Percentiles rank a stretch among this genome's conserved stretches.
Evolutionary conservation across 2,888 invertebrate genomes (phyloP).

Genomic region (Caenorhabditis sp.): DNA sequence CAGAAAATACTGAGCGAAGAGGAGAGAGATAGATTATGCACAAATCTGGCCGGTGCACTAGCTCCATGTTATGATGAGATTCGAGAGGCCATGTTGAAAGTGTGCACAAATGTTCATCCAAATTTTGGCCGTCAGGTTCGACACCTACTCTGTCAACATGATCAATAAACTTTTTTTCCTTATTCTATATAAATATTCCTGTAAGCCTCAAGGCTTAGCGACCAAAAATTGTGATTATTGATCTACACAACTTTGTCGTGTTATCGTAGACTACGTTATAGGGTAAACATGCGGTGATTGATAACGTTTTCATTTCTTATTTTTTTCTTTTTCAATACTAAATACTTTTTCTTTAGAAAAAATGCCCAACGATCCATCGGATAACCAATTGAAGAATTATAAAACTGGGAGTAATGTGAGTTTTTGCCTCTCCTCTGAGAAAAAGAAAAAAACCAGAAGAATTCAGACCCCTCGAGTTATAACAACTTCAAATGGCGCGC

Average conservation of each 20-base stretch:
- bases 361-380: constrained; percentile 41
- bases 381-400: constrained; percentile 38
- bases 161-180: not conserved
- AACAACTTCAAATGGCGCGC: constrained; percentile 84
- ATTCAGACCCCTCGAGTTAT: constrained; percentile 76
- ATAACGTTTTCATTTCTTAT: constrained; percentile 25
- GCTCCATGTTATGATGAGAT: constrained; percentile 81
- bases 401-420: constrained; percentile 35
- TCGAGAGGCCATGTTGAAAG: constrained; percentile 74
- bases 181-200: not conserved
- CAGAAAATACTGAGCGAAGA: constrained; percentile 81
- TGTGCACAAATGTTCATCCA: constrained; percentile 39
- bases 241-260: not conserved
- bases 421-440: too few relatives aligned
- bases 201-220: too few relatives aligned
- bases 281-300: constrained; percentile 23
- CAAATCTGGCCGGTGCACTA: constrained; percentile 84
- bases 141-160: not conserved
- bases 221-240: too few relatives aligned
- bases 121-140: constrained; percentile 34
- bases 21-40: constrained; percentile 79
- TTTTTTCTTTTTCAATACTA: constrained; percentile 6
- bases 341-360: constrained; percentile 17
- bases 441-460: too few relatives aligned
- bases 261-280: constrained; percentile 29